These are phyloP conservation scores for Caenorhabditis tropicalis DNA, from an alignment of 1,140 invertebrate species.

Conservation along the genomic window DNA sequence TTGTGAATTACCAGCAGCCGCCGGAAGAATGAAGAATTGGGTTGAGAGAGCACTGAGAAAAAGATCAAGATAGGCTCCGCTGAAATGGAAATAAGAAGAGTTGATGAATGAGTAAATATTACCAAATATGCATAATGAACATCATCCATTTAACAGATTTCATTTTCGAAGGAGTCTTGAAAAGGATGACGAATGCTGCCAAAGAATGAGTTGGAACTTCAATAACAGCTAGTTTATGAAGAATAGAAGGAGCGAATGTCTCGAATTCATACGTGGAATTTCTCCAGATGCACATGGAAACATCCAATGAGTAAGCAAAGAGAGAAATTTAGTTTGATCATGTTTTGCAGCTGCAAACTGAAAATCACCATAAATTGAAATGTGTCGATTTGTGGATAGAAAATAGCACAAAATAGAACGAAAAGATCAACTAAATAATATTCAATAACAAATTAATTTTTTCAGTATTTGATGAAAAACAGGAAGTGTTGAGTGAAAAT, in stretches of 20 bases:
- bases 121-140: constrained; percentile 1
- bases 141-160: background rate
- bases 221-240: background rate
- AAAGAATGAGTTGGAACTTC: background rate
- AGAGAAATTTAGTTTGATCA: no score
- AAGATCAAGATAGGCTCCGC: background rate
- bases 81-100: background rate
- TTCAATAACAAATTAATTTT: no score
- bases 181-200: background rate
- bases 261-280: background rate
- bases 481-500: no score
- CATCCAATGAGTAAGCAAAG: no score
- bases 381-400: no score
- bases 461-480: no score
- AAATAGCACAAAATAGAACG: no score
- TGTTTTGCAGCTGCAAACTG: no score
- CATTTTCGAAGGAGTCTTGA: background rate
- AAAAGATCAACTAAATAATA: no score
- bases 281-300: background rate
- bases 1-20: background rate
- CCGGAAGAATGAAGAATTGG: background rate
- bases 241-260: background rate
- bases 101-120: background rate
- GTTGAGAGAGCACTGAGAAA: constrained; percentile 5
- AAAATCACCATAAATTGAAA: no score